Conservation (phyloP, 2,797 vertebrate genomes). For the Tenualosa thibaudeaui region DNA sequence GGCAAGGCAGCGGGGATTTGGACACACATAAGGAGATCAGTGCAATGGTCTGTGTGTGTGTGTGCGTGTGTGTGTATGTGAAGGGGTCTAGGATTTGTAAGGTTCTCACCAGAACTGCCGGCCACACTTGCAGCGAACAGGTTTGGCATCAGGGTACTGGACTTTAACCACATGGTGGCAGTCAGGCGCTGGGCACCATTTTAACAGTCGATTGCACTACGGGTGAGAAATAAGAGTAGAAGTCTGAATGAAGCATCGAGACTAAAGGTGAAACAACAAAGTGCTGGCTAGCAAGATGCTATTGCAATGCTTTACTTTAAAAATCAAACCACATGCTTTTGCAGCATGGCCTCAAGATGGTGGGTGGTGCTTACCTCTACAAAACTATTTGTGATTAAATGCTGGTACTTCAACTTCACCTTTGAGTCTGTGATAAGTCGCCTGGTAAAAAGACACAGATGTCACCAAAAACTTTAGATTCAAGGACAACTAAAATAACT, state of each 20-base stretch:
- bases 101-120: slow-evolving; percentile 95
- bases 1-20: background rate
- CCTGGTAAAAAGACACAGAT: slow-evolving; percentile 69
- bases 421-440: slow-evolving; percentile 99
- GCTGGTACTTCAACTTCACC: slow-evolving; percentile 99
- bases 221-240: slow-evolving; percentile 26
- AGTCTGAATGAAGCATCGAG: background rate
- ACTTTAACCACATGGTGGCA: slow-evolving; percentile 99
- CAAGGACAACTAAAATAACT: slow-evolving; percentile 3
- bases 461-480: slow-evolving; percentile 13
- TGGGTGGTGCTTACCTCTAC: slow-evolving; percentile 90
- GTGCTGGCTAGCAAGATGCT: background rate
- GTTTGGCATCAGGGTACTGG: slow-evolving; percentile 98
- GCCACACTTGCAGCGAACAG: slow-evolving; percentile 99
- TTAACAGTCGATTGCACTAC: slow-evolving; percentile 99
- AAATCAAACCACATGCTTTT: background rate
- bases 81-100: background rate
- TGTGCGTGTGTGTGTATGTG: too few species aligned
- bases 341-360: background rate
- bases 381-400: slow-evolving; percentile 99
- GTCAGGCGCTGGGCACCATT: slow-evolving; percentile 99
- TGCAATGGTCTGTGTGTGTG: background rate
- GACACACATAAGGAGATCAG: background rate
- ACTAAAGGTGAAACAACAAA: background rate
- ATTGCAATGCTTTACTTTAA: background rate